Base-by-base conservation (phyloP, 2,113 vertebrate genomes). In the Mirza zaza region DNA sequence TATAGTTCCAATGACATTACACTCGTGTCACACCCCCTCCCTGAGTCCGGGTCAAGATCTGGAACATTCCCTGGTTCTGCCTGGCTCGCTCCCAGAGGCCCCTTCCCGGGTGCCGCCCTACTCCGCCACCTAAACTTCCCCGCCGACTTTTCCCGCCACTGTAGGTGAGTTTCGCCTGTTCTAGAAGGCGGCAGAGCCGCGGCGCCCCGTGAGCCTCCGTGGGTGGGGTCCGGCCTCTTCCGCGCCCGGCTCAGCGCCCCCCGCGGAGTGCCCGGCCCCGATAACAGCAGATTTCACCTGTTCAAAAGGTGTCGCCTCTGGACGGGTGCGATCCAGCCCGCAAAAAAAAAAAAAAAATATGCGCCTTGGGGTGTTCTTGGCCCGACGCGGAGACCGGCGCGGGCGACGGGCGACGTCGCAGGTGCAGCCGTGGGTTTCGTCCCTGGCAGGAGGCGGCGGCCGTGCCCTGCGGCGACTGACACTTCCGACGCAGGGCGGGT, bases 191-290 rank as follows among this genome's bases (percentile, higher is more conserved):
- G 13, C 1, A 0, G 32, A n/a, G 42, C 42, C 42, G 42, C 6
- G 42, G 42, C 42, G 42, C 42, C 42, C 42, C 6, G 42, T 45
- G 42, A 45, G 42, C 42, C 42, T 1, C 42, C 42, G 42, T 45
- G 42, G 42, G 76, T 32, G 12, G 6, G 25, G 17, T 10, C 76
- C 0, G 0, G 4, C 1, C 6, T 15, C 21, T 32, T 65, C 55
- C 10, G 48, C 2, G 0, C 2, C 32, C 13, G 5, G 65, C 14
- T 4, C 29, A 23, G n/a, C 0, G 1, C 23, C 59, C 59, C 25
- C 59, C 25, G 10, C 12, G 10, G 25, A 61, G 25, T 32, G 32
- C 63, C 14, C 7, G 27, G 42, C 6, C 42, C 42, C 42, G 42
- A 45, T 1, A 45, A 45, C 32, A 48, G 39, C 39, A 36, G 39